These are phyloP conservation scores for Eristalis intricaria DNA, from an alignment of 2,888 invertebrate species.

Conservation along the genomic window DNA sequence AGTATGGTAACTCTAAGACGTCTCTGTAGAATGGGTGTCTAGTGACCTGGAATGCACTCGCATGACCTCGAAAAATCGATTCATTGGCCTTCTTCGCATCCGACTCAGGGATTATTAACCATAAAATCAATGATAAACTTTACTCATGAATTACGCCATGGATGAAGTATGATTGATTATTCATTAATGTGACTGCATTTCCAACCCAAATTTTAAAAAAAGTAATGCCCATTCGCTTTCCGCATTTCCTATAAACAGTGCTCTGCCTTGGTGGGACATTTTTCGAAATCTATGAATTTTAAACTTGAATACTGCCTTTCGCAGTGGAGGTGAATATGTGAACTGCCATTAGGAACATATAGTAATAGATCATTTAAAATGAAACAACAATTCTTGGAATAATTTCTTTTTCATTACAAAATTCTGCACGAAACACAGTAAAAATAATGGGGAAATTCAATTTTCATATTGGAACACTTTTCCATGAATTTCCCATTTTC, in stretches of 20 bases:
- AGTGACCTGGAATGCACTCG: background rate
- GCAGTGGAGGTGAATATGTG: too few relatives aligned
- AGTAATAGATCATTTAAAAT: too few relatives aligned
- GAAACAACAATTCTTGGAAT: too few relatives aligned
- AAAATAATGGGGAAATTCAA: background rate
- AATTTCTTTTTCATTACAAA: background rate
- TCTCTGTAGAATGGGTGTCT: background rate
- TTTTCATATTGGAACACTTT: background rate
- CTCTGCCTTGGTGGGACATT: background rate
- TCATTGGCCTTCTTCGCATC: background rate
- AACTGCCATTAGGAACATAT: too few relatives aligned
- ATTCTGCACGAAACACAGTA: background rate
- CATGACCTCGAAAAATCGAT: constrained; percentile 36
- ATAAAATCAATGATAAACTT: background rate
- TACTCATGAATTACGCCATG: background rate
- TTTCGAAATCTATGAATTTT: too few relatives aligned
- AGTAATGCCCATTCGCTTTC: constrained; percentile 23
- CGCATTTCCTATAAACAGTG: constrained; percentile 5
- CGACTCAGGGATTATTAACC: background rate
- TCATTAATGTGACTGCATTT: constrained; percentile 25
- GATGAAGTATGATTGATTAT: constrained; percentile 22
- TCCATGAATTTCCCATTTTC: constrained; percentile 2
- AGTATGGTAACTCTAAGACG: background rate
- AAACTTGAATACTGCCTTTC: background rate
- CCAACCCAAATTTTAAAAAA: background rate